Evolutionary conservation across 2,797 vertebrate genomes (phyloP), one percentile per base, ranked within the genome.

Genomic region (Paguma larvata): DNA sequence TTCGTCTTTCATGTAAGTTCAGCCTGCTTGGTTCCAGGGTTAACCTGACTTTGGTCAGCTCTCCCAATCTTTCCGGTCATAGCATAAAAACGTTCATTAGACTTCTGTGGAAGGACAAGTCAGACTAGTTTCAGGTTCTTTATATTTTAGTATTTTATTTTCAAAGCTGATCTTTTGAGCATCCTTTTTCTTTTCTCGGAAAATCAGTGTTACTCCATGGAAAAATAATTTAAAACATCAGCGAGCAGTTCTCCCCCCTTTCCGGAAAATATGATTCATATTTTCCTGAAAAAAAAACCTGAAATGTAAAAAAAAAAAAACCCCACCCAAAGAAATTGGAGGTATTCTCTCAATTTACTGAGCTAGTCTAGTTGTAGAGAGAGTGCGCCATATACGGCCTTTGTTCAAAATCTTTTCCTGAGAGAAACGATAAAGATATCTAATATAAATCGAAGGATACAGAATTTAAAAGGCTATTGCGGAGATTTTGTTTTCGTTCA

Each of bases 401-500:
- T 86, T 80, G 32, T 53, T 97, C 51, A 96, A 56, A 94, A n/a
- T 73, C 4, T 59, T 97, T 73, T 51, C 38, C 34, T 53, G 34
- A 46, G 25, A 65, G 25, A 94, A 89, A 72, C 38, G 41, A 7
- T 38, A 65, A 34, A 12, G 4, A 25, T 25, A 46, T 32, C 56
- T 67, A 44, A 68, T 51, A 59, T 38, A 89, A 90, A 30, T 72
- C 44, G 72, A 95, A 65, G 51, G 27, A 92, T 65, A 18, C 21
- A 75, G 73, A 51, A 13, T 84, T 97, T 88, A 15, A 62, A 91
- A 65, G 32, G 9, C 38, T 2, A 3, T 46, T 95, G 30, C 38
- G 25, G 32, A 84, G 56, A 30, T 93, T 91, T 83, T 89, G 70
- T 75, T 19, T 59, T 4, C 94, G 96, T 98, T 75, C 65, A 91